A percentile compares a stretch with the other conserved stretches of the same genome.
These are phyloP conservation scores for Erithacus rubecula DNA, from an alignment of 2,797 vertebrate species.

Conservation along the genomic window DNA sequence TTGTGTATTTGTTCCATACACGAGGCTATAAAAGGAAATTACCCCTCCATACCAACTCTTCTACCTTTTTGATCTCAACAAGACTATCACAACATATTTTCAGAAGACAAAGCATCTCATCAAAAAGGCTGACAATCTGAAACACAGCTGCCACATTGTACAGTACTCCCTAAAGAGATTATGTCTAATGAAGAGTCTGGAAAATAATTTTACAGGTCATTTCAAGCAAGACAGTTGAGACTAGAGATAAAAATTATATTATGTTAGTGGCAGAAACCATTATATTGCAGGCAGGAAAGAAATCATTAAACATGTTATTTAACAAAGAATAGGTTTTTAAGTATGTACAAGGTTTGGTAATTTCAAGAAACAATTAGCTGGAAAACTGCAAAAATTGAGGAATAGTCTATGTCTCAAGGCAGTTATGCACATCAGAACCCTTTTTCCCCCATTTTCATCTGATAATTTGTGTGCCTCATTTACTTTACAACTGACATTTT, in stretches of 20 bases:
- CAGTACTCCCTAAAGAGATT: slow-evolving; percentile 50
- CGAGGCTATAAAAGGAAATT: neutral
- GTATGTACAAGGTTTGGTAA: neutral
- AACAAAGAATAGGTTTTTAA: neutral
- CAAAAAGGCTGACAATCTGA: neutral
- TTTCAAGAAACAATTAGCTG: neutral
- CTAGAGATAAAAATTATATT: slow-evolving; percentile 10
- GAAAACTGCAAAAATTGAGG: neutral
- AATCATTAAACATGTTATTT: neutral
- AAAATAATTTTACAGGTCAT: slow-evolving; percentile 66
- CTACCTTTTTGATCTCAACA: neutral
- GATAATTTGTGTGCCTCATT: neutral
- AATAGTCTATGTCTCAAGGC: neutral
- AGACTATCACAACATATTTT: neutral
- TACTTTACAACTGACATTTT: neutral
- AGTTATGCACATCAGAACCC: neutral
- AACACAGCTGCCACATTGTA: slow-evolving; percentile 31
- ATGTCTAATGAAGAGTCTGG: slow-evolving; percentile 48
- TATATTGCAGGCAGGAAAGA: neutral
- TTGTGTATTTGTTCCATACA: neutral
- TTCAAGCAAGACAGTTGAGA: slow-evolving; percentile 40
- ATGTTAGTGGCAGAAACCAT: neutral
- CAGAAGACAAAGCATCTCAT: neutral
- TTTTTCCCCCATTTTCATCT: neutral
- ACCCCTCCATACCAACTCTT: neutral